These are phyloP conservation scores for Drosophila recens DNA, from an alignment of 2,888 invertebrate genomes.

Conservation along the genomic window DNA sequence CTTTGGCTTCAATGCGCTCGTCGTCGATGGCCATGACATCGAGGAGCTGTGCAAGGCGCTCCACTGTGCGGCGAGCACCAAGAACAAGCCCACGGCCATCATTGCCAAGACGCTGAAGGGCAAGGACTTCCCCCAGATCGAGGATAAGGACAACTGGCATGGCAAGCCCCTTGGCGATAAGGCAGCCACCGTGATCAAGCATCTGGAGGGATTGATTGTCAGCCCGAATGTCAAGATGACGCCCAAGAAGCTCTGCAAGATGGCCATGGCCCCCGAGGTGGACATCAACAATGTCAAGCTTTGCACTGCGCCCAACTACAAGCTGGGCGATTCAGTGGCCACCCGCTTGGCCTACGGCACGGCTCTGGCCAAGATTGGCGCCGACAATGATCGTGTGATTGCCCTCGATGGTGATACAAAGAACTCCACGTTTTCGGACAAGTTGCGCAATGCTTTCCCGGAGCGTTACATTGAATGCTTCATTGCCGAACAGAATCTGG, in stretches of 20 bases:
- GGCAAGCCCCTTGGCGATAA: slow-evolving; percentile 97
- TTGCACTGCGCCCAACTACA: slow-evolving; percentile 93
- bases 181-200: slow-evolving; percentile 89
- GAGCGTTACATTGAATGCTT: slow-evolving; percentile 97
- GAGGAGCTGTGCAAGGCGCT: slow-evolving; percentile 95
- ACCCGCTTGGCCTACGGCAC: slow-evolving; percentile 97
- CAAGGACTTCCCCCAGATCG: slow-evolving; percentile 94
- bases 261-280: slow-evolving; percentile 90
- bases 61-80: slow-evolving; percentile 90
- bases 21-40: slow-evolving; percentile 98
- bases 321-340: slow-evolving; percentile 91
- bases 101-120: slow-evolving; percentile 99
- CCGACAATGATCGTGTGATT: slow-evolving; percentile 92
- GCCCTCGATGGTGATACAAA: slow-evolving; percentile 99
- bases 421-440: slow-evolving; percentile 98
- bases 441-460: slow-evolving; percentile 91
- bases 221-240: slow-evolving; percentile 83
- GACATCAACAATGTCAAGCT: slow-evolving; percentile 90
- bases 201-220: slow-evolving; percentile 87
- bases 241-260: slow-evolving; percentile 88
- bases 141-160: slow-evolving; percentile 98
- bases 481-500: slow-evolving; percentile 99
- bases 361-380: slow-evolving; percentile 94
- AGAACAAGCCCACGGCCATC: slow-evolving; percentile 95
- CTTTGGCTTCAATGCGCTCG: slow-evolving; percentile 95